These are phyloP conservation scores for Pachydiplax longipennis DNA, from an alignment of 2,888 invertebrate species.

Conservation along the genomic window DNA sequence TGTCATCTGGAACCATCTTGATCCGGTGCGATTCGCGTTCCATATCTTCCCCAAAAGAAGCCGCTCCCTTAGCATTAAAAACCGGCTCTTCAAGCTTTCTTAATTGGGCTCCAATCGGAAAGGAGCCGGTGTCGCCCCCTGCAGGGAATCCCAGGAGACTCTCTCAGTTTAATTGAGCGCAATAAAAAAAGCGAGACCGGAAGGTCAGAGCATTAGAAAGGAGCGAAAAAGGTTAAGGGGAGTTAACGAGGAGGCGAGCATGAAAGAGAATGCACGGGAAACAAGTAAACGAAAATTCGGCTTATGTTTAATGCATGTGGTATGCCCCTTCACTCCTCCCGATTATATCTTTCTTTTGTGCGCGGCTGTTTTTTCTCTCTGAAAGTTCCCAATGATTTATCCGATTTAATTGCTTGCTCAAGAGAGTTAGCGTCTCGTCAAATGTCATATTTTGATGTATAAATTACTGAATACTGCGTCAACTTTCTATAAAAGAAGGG, in stretches of 20 bases:
- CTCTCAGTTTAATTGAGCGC: constrained; percentile 18
- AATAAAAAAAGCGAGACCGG: background rate
- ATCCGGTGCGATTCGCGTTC: background rate
- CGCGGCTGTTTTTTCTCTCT: too few species aligned
- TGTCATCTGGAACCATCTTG: background rate
- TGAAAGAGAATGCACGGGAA: background rate
- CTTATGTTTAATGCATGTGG: background rate
- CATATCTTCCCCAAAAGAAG: background rate
- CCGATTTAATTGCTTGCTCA: too few species aligned
- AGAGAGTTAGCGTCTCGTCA: too few species aligned
- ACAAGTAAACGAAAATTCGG: background rate
- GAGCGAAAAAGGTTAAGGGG: background rate
- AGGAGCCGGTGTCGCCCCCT: background rate
- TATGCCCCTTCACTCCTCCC: background rate
- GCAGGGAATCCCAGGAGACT: background rate
- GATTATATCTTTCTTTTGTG: too few species aligned
- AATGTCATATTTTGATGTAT: too few species aligned
- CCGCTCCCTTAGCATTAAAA: background rate
- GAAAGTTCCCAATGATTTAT: too few species aligned
- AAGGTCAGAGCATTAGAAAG: constrained; percentile 16
- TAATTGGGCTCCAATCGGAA: constrained; percentile 14
- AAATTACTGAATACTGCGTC: too few species aligned
- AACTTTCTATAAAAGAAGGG: too few species aligned
- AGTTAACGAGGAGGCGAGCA: background rate
- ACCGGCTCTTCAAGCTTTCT: background rate